Evolutionary conservation across 2,797 vertebrate genomes (phyloP), one percentile per base, ranked within the genome.

Genomic region (Crax fasciolata): DNA sequence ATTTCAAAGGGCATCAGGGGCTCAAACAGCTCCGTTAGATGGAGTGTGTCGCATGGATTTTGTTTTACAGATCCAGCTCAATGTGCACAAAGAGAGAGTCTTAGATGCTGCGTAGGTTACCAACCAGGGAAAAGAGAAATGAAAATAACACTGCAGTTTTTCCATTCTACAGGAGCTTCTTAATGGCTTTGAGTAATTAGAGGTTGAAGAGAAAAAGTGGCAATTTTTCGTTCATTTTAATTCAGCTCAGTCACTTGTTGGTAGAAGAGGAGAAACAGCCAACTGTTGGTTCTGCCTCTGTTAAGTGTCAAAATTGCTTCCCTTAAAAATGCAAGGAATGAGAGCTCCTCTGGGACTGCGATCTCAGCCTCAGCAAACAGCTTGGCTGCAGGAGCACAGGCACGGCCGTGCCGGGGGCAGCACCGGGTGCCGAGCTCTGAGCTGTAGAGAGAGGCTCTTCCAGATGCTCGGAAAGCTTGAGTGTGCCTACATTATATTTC

Each of bases 181-280:
- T 65, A 71, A 87, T 63, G 57, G 51, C 75, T 80, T 71, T 8
- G 39, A 62, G 77, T 68, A 79, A 95, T 87, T 49, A 72, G 32
- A 92, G 62, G 19, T 28, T 57, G 48, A 46, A 49, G 59, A 84
- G 65, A 19, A 85, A 41, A 83, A 84, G 83, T 84, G 78, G 83
- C 49, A 74, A 20, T 73, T 96, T 94, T 87, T 94, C 78, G 83
- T 89, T 79, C 28, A 13, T 87, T 95, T 94, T 74, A 71, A 87
- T 89, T 91, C 89, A 59, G 43, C 43, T 78, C 84, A 62, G 52
- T 96, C 87, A 95, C 61, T 75, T 96, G 74, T 76, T 88, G 68
- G 66, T 76, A 79, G 55, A 59, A 81, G 49, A 68, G 51, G 58
- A 52, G 41, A 89, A 94, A 82, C 65, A 80, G 43, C 21, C 8